These are phyloP conservation scores for Himalopsyche tibetana DNA, from an alignment of 2,888 invertebrate species.

Conservation along the genomic window DNA sequence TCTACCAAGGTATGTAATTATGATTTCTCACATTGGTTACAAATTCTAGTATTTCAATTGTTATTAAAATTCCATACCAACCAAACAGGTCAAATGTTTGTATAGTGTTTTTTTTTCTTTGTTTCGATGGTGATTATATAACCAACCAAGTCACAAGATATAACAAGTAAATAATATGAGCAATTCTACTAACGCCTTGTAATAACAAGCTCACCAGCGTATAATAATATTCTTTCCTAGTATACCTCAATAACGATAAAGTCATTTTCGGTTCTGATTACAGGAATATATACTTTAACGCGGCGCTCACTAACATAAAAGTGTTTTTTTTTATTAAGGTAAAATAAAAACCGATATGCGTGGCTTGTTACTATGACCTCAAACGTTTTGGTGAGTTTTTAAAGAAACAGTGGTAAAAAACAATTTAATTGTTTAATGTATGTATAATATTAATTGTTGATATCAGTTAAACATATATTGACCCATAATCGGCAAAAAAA, in stretches of 20 bases:
- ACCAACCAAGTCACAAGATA: too few species aligned
- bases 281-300: slow-evolving; percentile 15
- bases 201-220: not conserved
- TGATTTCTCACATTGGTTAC: too few species aligned
- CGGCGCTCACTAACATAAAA: slow-evolving; percentile 23
- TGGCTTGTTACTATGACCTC: slow-evolving; percentile 56
- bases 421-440: not conserved
- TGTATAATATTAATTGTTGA: too few species aligned
- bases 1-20: too few species aligned
- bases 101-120: too few species aligned
- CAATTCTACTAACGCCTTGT: not conserved
- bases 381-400: slow-evolving; percentile 29
- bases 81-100: too few species aligned
- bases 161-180: too few species aligned
- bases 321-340: slow-evolving; percentile 33
- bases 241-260: slow-evolving; percentile 26
- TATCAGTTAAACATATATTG: too few species aligned
- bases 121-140: too few species aligned
- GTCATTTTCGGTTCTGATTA: slow-evolving; percentile 26
- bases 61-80: too few species aligned
- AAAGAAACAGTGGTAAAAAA: not conserved
- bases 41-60: too few species aligned
- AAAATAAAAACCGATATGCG: slow-evolving; percentile 50
- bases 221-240: slow-evolving; percentile 10
- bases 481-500: too few species aligned